Evolutionary conservation across 2,113 vertebrate genomes (phyloP), one percentile per base, ranked within the genome.

Genomic region (Rhabdomys dilectus): DNA sequence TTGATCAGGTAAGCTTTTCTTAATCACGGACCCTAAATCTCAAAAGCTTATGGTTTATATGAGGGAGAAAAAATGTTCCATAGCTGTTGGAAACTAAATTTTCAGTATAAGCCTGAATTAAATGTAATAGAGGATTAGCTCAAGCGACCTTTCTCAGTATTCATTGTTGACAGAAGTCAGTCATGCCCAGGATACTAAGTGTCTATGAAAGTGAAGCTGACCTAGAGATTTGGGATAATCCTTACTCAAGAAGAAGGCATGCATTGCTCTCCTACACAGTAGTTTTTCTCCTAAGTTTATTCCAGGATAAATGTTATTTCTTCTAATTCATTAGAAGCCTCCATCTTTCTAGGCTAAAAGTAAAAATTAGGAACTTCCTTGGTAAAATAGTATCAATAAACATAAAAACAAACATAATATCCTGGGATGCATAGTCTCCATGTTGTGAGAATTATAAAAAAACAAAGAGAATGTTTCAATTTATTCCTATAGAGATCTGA

Each of bases 161-260:
- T 7, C 36, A 16, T 36, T 93, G 64, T 68, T 93, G 75, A 88
- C 45, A 78, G 58, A 10, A 66, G 82, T 58, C 68, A 95, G 34
- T 68, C 76, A 51, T 70, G 31, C 22, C 21, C 15, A 90, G 42
- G 42, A 91, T 89, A 66, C 39, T 68, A 70, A 94, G 8, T 26
- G 80, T 91, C 95, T 73, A 64, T 70, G 17, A 68, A 93, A 91
- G 8, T 8, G 7, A 45, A 53, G n/a, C 13, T 89, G 73, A 58
- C 29, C n/a, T 96, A 70, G 53, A 92, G 45, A 48, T 95, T 93
- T 87, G 29, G 81, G 48, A 77, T 84, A 93, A 92, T 39, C 17
- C 12, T 90, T 39, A 53, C 17, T 87, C n/a, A 22, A 39, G 1
- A 93, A 92, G 42, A 89, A 90, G 72, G 58, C 22, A 91, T 24